Conservation (phyloP, 1,140 invertebrate species). For the Grapholita molesta region DNA sequence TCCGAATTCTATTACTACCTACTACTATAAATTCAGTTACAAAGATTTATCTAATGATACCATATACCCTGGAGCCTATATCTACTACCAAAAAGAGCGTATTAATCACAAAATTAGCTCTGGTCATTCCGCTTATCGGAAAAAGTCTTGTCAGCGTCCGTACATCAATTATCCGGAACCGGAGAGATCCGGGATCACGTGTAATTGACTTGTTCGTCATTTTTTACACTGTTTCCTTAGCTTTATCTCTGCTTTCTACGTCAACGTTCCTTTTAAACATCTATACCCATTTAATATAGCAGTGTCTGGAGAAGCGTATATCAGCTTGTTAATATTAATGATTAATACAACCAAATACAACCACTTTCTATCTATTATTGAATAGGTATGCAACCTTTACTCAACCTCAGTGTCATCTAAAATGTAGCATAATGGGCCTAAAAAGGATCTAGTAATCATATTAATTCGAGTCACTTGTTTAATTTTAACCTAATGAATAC, state of each 20-base stretch:
- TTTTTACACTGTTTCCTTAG: slow-evolving; percentile 25
- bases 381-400: no score
- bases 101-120: slow-evolving; percentile 55
- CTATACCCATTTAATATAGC: neutral
- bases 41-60: slow-evolving; percentile 16
- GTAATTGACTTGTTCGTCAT: slow-evolving; percentile 62
- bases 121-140: slow-evolving; percentile 51
- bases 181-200: slow-evolving; percentile 47
- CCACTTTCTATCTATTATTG: no score
- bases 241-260: slow-evolving; percentile 4
- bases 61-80: neutral
- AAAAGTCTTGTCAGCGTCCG: slow-evolving; percentile 57
- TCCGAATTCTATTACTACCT: no score
- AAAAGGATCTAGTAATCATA: no score
- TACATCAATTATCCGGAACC: slow-evolving; percentile 55
- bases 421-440: no score
- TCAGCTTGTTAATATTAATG: no score
- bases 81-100: slow-evolving; percentile 25
- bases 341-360: no score
- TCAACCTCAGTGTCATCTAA: no score
- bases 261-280: neutral
- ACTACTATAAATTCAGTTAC: neutral
- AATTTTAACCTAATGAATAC: no score
- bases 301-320: no score
- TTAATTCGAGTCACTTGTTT: no score